Evolutionary conservation across 2,797 vertebrate genomes (phyloP).

Genomic region (Pogoniulus pusillus): DNA sequence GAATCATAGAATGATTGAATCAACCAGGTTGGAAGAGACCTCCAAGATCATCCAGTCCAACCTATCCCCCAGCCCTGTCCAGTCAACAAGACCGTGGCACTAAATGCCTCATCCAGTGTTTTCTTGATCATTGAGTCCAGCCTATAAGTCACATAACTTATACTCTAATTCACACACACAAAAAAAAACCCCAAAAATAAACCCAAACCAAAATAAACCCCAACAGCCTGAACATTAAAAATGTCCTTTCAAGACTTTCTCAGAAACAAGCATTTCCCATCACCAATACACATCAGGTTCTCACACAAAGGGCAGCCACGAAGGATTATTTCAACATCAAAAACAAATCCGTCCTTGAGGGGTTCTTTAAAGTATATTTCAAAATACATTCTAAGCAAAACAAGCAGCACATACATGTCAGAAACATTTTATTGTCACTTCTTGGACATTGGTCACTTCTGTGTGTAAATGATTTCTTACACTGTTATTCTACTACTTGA

Average conservation of each 20-base stretch:
- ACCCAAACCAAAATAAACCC: too few relatives aligned
- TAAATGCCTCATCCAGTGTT: too few relatives aligned
- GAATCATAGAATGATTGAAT: too few relatives aligned
- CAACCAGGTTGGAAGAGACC: too few relatives aligned
- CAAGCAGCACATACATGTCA: neutral
- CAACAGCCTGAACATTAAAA: conserved; percentile 1
- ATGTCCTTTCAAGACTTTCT: conserved; percentile 53
- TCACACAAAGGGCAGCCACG: conserved; percentile 63
- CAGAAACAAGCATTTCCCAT: conserved; percentile 50
- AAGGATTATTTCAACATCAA: conserved; percentile 56
- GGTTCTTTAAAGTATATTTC: conserved; percentile 39
- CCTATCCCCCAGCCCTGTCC: too few relatives aligned
- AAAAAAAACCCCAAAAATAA: too few relatives aligned
- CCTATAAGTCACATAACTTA: too few relatives aligned
- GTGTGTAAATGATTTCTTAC: conserved; percentile 47
- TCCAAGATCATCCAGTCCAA: too few relatives aligned
- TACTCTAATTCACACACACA: too few relatives aligned
- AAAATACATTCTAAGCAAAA: conserved; percentile 45
- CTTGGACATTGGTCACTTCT: neutral
- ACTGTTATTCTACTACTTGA: conserved; percentile 7
- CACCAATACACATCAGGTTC: conserved; percentile 8
- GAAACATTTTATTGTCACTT: conserved; percentile 35
- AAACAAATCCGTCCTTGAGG: conserved; percentile 43
- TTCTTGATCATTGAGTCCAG: too few relatives aligned
- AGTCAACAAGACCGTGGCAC: too few relatives aligned